A percentile compares a stretch with the other conserved stretches of the same genome.
phyloP scores from a whole-genome alignment of 2,113 vertebrate species.

The Grantiella picta region DNA sequence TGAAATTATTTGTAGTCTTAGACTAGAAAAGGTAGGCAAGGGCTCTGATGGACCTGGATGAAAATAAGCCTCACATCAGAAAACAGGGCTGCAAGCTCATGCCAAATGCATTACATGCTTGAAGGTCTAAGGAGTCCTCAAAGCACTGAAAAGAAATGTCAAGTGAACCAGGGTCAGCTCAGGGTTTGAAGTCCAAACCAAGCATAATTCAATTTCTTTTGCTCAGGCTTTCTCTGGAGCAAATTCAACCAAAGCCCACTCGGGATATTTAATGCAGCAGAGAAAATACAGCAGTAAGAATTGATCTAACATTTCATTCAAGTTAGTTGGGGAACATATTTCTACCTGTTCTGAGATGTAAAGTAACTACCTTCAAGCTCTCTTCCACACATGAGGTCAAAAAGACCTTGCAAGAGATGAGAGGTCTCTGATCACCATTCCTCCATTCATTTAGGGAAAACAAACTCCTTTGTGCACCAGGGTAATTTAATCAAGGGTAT shows the following conservation, averaged over 20 bases:
- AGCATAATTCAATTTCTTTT: not conserved
- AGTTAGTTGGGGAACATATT: not conserved
- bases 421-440: not conserved
- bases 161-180: not conserved
- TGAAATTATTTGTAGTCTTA: not conserved
- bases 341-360: not conserved
- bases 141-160: not conserved
- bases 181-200: not conserved
- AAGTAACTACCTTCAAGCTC: not conserved
- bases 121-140: not conserved
- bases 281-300: not conserved
- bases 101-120: not conserved
- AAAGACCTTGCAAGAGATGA: not conserved
- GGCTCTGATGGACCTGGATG: not conserved
- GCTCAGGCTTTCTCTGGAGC: not conserved
- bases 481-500: not conserved
- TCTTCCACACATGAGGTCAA: not conserved
- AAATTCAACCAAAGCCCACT: not conserved
- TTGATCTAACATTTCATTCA: not conserved
- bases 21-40: not conserved
- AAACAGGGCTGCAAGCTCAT: not conserved
- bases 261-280: not conserved
- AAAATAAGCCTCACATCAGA: not conserved
- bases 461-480: not conserved
- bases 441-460: not conserved